Evolutionary conservation across 2,888 invertebrate genomes (phyloP).

Genomic region (Calephelis perditalis): DNA sequence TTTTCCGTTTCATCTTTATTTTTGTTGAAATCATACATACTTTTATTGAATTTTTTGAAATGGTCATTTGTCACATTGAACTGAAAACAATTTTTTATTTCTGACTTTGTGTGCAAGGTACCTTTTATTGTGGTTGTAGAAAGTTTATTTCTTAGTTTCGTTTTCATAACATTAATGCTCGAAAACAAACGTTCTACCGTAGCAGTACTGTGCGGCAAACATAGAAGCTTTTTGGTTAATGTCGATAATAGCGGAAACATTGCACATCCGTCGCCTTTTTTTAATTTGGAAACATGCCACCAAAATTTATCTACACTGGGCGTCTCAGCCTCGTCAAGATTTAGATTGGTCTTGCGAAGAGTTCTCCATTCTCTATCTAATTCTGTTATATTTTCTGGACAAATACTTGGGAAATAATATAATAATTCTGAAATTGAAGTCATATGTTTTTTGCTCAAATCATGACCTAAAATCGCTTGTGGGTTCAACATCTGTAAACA

Average conservation of each 20-base stretch:
- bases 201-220: slow-evolving; percentile 7
- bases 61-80: slow-evolving; percentile 12
- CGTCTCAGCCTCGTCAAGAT: slow-evolving; percentile 11
- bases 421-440: slow-evolving; percentile 4
- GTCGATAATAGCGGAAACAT: background rate
- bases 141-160: slow-evolving; percentile 16
- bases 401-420: slow-evolving; percentile 8
- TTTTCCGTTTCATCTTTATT: slow-evolving; percentile 5
- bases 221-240: slow-evolving; percentile 5
- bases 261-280: slow-evolving; percentile 3
- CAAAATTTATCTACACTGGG: slow-evolving; percentile 8
- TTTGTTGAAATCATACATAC: background rate
- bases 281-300: slow-evolving; percentile 2
- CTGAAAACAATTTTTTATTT: background rate
- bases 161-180: slow-evolving; percentile 14
- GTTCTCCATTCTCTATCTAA: slow-evolving; percentile 14
- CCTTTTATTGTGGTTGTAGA: slow-evolving; percentile 12
- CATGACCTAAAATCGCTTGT: no score
- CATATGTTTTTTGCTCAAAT: background rate
- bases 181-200: slow-evolving; percentile 16
- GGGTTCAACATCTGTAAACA: background rate
- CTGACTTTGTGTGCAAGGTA: slow-evolving; percentile 1
- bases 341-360: slow-evolving; percentile 12
- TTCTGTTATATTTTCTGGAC: slow-evolving; percentile 14
- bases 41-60: slow-evolving; percentile 1